These are phyloP conservation scores for Drosophila bocqueti DNA, from an alignment of 1,140 invertebrate genomes.

Conservation along the genomic window DNA sequence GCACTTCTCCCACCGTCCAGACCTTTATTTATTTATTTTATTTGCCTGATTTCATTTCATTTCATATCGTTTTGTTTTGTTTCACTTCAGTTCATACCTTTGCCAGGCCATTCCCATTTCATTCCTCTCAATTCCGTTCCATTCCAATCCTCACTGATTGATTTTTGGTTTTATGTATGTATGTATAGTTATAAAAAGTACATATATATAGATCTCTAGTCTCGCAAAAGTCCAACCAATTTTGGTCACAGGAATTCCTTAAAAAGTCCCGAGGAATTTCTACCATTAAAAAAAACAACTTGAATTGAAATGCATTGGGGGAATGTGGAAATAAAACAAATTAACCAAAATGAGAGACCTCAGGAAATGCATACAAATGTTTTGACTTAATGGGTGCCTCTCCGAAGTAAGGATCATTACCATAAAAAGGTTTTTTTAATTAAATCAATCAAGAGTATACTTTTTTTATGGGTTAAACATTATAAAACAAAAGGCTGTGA, in stretches of 20 bases:
- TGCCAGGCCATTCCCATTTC: not conserved
- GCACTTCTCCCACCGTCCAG: conserved; percentile 26
- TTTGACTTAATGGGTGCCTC: conserved; percentile 18
- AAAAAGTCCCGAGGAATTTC: conserved; percentile 23
- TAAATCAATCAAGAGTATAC: conserved; percentile 14
- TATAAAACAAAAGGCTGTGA: not conserved
- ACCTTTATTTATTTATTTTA: conserved; percentile 53
- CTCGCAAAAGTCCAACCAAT: conserved; percentile 19
- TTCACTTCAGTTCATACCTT: conserved; percentile 26
- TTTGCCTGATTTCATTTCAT: conserved; percentile 54
- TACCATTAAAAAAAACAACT: conserved; percentile 11
- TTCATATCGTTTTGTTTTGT: conserved; percentile 13
- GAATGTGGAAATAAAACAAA: conserved; percentile 36
- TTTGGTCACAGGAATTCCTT: conserved; percentile 43
- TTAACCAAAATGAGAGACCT: conserved; percentile 20
- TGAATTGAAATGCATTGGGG: conserved; percentile 1
- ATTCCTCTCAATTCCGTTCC: conserved; percentile 15
- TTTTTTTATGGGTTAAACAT: conserved; percentile 1
- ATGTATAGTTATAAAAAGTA: not conserved
- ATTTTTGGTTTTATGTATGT: not conserved
- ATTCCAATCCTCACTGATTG: conserved; percentile 22
- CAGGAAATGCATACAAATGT: conserved; percentile 29
- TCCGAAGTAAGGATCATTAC: conserved; percentile 7
- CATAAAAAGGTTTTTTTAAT: conserved; percentile 10
- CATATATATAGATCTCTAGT: conserved; percentile 6